A percentile compares a stretch with the other conserved stretches of the same genome.
Conservation (phyloP, 2,113 vertebrate species). For the Aleadryas rufinucha region DNA sequence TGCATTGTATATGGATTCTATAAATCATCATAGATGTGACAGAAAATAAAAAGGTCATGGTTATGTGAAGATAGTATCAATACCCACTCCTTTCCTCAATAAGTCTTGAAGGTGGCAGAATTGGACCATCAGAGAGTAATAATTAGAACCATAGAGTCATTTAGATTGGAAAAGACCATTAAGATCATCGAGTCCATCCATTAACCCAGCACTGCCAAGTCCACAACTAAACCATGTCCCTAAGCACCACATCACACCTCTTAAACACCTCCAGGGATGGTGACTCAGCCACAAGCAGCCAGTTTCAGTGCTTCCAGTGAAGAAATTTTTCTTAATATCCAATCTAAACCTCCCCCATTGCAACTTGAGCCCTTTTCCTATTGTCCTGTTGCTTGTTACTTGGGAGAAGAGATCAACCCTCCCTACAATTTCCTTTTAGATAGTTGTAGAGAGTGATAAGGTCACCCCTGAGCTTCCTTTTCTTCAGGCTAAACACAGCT, state of each 20-base stretch:
- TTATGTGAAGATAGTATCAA: background rate
- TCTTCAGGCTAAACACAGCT: background rate
- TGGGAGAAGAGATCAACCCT: background rate
- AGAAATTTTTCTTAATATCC: background rate
- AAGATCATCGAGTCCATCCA: background rate
- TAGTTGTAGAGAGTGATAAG: background rate
- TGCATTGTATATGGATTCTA: background rate
- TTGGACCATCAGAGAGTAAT: background rate
- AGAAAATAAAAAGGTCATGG: background rate
- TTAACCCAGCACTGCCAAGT: background rate
- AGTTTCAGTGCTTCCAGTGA: background rate
- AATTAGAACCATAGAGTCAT: background rate
- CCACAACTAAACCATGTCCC: background rate
- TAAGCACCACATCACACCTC: background rate
- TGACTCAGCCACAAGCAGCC: background rate
- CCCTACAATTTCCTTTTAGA: background rate
- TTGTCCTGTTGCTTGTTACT: background rate
- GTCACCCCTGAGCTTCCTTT: background rate
- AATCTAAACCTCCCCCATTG: background rate
- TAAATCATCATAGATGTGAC: background rate
- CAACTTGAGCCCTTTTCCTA: background rate
- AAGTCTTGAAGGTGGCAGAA: background rate
- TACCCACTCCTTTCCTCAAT: background rate
- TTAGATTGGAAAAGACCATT: background rate
- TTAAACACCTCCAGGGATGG: background rate